Percentiles rank a stretch among this genome's conserved stretches.
Conservation (phyloP, 2,888 invertebrate genomes). For the Nesidiocoris tenuis region DNA sequence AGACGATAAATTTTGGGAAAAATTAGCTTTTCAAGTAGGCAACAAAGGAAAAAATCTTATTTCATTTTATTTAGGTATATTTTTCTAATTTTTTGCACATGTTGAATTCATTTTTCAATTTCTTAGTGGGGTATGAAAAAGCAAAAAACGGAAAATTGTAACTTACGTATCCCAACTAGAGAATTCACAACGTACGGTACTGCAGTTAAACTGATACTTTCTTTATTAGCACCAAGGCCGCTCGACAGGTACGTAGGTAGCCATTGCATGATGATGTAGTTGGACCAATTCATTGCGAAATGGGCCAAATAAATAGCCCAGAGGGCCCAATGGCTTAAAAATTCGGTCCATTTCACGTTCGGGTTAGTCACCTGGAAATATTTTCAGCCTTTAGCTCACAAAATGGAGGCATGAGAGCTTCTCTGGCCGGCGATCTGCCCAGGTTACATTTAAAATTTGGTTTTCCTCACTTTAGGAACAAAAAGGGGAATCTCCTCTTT, state of each 20-base stretch:
- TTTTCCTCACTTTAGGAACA: conserved; percentile 61
- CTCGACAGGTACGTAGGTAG: conserved; percentile 69
- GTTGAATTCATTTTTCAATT: no score
- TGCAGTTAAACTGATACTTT: conserved; percentile 70
- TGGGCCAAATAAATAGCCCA: conserved; percentile 75
- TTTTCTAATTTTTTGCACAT: background rate
- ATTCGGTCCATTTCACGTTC: conserved; percentile 65
- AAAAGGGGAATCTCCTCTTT: conserved; percentile 62
- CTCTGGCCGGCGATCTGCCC: no score
- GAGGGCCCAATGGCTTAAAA: conserved; percentile 66
- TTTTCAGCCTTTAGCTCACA: no score
- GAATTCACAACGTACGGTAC: conserved; percentile 74
- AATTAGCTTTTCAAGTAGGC: no score
- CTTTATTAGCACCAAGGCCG: conserved; percentile 65
- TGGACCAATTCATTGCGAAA: conserved; percentile 78
- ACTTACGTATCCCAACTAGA: conserved; percentile 66
- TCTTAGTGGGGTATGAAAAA: no score
- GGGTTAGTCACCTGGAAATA: conserved; percentile 58
- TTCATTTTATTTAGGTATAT: background rate
- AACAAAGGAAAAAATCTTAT: background rate
- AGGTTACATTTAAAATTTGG: no score
- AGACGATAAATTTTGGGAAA: background rate
- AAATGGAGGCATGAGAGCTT: background rate
- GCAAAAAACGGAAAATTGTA: background rate
- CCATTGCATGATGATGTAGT: conserved; percentile 79